Evolutionary conservation across 2,797 vertebrate genomes (phyloP).

Genomic region (Pseudotriccus pelzelni): DNA sequence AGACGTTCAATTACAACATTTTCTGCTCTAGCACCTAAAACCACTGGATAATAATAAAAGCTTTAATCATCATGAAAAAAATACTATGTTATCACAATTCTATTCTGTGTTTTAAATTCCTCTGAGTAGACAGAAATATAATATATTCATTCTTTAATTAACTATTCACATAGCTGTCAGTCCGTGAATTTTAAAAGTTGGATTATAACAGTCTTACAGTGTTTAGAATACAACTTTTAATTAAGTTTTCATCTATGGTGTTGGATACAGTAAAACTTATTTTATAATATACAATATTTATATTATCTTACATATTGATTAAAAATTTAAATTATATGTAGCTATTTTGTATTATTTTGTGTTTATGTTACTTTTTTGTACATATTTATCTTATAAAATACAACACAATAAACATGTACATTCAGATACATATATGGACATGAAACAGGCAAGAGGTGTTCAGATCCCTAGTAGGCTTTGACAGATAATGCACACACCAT

Average conservation of each 20-base stretch:
- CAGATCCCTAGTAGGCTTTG: background rate
- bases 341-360: background rate
- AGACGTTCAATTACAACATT: background rate
- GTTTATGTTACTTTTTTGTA: background rate
- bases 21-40: constrained; percentile 27
- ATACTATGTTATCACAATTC: background rate
- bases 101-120: background rate
- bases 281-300: background rate
- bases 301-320: background rate
- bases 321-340: background rate
- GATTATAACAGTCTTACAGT: background rate
- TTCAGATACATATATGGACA: background rate
- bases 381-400: background rate
- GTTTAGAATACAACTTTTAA: background rate
- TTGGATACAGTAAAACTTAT: background rate
- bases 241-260: background rate
- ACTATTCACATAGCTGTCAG: background rate
- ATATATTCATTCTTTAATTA: background rate
- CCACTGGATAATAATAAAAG: constrained; percentile 6
- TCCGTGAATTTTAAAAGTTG: background rate
- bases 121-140: background rate
- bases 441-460: background rate
- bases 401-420: background rate
- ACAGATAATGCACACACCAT: background rate
- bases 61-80: constrained; percentile 17